Conservation (phyloP, 2,888 invertebrate species). For the Leptura quadrifasciata region DNA sequence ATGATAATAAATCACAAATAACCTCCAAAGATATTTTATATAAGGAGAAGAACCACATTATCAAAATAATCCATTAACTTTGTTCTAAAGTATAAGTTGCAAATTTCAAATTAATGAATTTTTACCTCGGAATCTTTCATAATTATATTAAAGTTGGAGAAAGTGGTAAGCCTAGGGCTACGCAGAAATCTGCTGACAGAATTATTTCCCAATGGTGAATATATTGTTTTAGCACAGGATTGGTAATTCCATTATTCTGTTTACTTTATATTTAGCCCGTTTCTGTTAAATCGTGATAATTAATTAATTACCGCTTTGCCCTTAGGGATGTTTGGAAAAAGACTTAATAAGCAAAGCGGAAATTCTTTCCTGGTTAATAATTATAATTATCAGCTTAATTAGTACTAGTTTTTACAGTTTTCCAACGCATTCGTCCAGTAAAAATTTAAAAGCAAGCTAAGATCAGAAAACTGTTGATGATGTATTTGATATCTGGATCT, state of each 20-base stretch:
- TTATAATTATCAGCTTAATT: not conserved
- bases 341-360: not conserved
- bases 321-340: slow-evolving; percentile 4
- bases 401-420: not conserved
- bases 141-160: slow-evolving; percentile 1
- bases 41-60: too few species aligned
- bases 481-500: too few species aligned
- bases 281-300: slow-evolving; percentile 6
- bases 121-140: not conserved
- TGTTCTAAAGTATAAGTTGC: not conserved
- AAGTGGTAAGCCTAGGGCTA: not conserved
- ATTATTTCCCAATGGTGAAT: slow-evolving; percentile 4
- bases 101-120: not conserved
- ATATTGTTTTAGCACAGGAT: slow-evolving; percentile 4
- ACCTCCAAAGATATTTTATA: too few species aligned
- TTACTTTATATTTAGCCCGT: not conserved
- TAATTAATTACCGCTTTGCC: slow-evolving; percentile 4
- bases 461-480: too few species aligned
- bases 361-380: not conserved
- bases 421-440: too few species aligned
- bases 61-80: too few species aligned
- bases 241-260: slow-evolving; percentile 5
- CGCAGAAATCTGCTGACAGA: not conserved
- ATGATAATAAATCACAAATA: too few species aligned
- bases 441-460: too few species aligned